Conservation (phyloP, 2,113 vertebrate species). For the Vulpes lagopus region DNA sequence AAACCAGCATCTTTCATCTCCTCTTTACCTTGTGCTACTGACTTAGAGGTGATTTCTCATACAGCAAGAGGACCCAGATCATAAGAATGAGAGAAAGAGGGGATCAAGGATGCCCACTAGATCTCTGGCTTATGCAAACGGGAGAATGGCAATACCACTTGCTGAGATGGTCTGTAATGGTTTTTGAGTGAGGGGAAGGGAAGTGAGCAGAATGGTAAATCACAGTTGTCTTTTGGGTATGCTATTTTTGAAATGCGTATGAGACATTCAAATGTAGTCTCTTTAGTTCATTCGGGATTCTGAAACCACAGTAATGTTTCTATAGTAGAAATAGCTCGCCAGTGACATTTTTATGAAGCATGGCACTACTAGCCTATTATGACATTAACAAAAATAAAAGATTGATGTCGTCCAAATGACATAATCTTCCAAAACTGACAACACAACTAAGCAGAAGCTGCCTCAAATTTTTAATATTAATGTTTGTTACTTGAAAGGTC, state of each 20-base stretch:
- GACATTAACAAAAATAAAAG: slow-evolving; percentile 80
- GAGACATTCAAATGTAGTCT: slow-evolving; percentile 24
- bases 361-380: slow-evolving; percentile 68
- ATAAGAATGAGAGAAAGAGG: background rate
- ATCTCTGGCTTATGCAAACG: background rate
- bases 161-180: background rate
- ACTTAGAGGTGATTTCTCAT: background rate
- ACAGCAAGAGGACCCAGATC: background rate
- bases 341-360: slow-evolving; percentile 81
- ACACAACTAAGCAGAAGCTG: background rate
- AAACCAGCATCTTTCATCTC: background rate
- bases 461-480: slow-evolving; percentile 57
- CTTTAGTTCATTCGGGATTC: slow-evolving; percentile 3
- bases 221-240: background rate
- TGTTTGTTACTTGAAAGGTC: slow-evolving; percentile 80
- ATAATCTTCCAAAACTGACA: slow-evolving; percentile 1
- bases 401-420: background rate
- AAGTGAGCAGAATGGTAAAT: background rate
- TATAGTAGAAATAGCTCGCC: slow-evolving; percentile 61
- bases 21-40: background rate
- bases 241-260: background rate
- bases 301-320: slow-evolving; percentile 63
- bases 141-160: background rate
- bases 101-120: too few species aligned
- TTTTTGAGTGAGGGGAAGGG: background rate